These are phyloP conservation scores for Eupithecia centaureata DNA, from an alignment of 2,888 invertebrate genomes.

Conservation along the genomic window DNA sequence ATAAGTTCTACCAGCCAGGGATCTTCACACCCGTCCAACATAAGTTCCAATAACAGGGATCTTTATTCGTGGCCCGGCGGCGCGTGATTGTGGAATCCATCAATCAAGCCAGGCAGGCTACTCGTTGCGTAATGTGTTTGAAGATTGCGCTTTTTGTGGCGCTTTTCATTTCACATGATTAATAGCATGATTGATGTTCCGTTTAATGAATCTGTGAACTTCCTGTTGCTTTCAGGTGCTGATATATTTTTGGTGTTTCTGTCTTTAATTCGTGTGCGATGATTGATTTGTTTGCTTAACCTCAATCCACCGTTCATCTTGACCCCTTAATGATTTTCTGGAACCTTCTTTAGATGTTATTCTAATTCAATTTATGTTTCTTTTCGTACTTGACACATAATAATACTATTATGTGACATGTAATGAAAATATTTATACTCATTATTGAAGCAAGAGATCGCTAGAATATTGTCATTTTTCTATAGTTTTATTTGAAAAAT, in stretches of 20 bases:
- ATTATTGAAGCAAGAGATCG: no score
- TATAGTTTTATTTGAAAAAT: no score
- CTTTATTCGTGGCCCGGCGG: conserved; percentile 51
- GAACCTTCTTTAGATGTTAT: background rate
- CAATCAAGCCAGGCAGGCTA: conserved; percentile 67
- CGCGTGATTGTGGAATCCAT: conserved; percentile 69
- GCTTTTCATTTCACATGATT: conserved; percentile 66
- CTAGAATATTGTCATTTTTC: no score
- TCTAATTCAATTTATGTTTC: no score
- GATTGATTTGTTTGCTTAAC: conserved; percentile 3
- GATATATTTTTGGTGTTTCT: conserved; percentile 6
- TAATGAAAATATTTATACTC: no score
- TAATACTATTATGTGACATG: no score
- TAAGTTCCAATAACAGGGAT: background rate
- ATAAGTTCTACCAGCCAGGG: no score
- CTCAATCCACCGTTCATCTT: background rate
- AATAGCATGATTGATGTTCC: conserved; percentile 62
- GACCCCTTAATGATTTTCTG: background rate
- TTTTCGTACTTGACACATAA: no score
- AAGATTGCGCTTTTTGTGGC: conserved; percentile 68
- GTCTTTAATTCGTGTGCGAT: conserved; percentile 1
- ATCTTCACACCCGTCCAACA: background rate
- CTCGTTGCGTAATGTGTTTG: conserved; percentile 74
- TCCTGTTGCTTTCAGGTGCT: conserved; percentile 24
- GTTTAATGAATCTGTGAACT: conserved; percentile 47